Evolutionary conservation across 1,140 invertebrate genomes (phyloP).

Genomic region (Sitophilus oryzae): DNA sequence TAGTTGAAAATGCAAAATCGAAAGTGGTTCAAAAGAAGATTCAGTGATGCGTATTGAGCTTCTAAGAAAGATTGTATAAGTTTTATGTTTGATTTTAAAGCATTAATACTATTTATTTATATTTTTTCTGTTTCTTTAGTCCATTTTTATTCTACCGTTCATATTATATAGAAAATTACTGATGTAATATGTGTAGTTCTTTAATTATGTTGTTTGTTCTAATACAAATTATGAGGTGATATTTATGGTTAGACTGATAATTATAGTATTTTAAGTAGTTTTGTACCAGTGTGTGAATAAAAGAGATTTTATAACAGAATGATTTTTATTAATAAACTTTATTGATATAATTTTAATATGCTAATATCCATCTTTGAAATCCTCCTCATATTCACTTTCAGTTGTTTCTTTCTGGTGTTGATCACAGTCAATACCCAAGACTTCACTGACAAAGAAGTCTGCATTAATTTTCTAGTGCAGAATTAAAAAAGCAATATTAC

Average conservation of each 20-base stretch:
- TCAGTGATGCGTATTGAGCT: no score
- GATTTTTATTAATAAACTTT: not conserved
- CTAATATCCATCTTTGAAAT: no score
- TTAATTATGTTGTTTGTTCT: not conserved
- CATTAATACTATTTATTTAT: no score
- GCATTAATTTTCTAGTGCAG: not conserved
- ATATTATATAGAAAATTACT: not conserved
- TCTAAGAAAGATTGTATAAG: no score
- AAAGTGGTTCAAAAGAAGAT: slow-evolving; percentile 21
- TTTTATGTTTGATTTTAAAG: no score
- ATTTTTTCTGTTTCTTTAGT: no score
- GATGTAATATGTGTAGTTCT: not conserved
- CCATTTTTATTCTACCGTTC: no score
- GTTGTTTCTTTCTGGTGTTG: no score
- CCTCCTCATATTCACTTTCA: no score
- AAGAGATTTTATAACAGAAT: slow-evolving; percentile 8
- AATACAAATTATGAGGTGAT: slow-evolving; percentile 9
- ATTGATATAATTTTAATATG: no score
- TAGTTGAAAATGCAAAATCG: slow-evolving; percentile 33
- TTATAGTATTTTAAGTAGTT: slow-evolving; percentile 11
- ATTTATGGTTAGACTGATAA: slow-evolving; percentile 16
- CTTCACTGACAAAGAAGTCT: not conserved
- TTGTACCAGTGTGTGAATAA: slow-evolving; percentile 13
- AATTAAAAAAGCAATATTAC: not conserved
- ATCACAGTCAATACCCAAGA: not conserved